Conservation (phyloP, 2,113 vertebrate species). For the Prionailurus bengalensis region DNA sequence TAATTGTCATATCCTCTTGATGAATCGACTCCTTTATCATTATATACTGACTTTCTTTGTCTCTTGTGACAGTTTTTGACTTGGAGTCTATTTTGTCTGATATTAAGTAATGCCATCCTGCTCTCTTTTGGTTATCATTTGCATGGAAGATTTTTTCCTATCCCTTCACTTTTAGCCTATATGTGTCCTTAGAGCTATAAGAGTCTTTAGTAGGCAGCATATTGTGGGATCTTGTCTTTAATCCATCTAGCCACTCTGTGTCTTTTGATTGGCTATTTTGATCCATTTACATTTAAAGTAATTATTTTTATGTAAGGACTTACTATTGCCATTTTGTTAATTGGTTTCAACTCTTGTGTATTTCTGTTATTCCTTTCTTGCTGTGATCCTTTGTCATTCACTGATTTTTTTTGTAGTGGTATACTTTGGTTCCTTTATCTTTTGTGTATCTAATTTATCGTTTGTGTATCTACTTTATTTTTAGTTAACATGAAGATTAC, state of each 20-base stretch:
- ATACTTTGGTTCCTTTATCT: not conserved
- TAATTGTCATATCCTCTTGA: not conserved
- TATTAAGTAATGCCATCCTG: not conserved
- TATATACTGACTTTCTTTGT: not conserved
- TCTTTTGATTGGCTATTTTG: not conserved
- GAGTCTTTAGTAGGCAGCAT: not conserved
- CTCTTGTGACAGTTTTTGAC: not conserved
- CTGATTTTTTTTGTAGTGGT: not conserved
- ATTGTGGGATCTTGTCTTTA: not conserved
- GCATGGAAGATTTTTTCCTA: not conserved
- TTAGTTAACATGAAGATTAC: not conserved
- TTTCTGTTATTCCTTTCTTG: not conserved
- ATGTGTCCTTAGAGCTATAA: conserved; percentile 2
- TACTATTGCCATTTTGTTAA: not conserved
- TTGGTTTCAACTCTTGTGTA: not conserved
- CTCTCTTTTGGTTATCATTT: not conserved
- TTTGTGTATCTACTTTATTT: not conserved
- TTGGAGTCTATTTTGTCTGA: not conserved
- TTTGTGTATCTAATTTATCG: not conserved
- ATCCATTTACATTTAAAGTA: conserved; percentile 23
- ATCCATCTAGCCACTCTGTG: not conserved
- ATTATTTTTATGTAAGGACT: not conserved
- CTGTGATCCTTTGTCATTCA: not conserved
- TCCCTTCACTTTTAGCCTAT: not conserved
- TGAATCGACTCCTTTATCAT: not conserved